Evolutionary conservation across 2,797 vertebrate species (phyloP).

Genomic region (Parambassis ranga): DNA sequence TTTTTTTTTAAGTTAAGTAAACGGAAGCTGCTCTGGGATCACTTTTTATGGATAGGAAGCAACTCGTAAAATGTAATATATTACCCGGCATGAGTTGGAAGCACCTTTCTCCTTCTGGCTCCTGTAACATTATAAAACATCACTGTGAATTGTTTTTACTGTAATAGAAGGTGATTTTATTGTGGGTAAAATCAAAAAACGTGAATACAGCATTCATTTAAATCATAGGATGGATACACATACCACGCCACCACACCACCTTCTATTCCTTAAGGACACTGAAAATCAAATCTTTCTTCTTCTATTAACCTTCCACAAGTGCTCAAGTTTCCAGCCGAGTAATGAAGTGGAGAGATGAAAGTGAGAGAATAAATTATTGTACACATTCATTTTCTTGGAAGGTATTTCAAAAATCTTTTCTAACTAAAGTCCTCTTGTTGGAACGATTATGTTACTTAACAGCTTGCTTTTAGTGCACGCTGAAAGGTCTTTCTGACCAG

Average conservation of each 20-base stretch:
- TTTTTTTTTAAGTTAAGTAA: conserved; percentile 49
- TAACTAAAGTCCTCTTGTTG: background rate
- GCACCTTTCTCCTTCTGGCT: background rate
- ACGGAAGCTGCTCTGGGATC: conserved; percentile 31
- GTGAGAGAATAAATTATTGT: conserved; percentile 10
- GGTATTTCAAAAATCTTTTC: background rate
- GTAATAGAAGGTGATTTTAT: background rate
- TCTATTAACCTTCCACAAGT: background rate
- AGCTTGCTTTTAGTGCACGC: background rate
- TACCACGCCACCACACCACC: background rate
- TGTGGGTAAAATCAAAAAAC: too few relatives aligned
- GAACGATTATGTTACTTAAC: conserved; percentile 4
- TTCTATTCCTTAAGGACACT: background rate
- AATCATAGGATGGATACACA: too few relatives aligned
- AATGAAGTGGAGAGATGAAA: conserved; percentile 26
- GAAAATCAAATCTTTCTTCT: background rate
- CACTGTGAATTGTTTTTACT: background rate
- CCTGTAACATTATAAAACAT: background rate
- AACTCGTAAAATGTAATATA: conserved; percentile 12
- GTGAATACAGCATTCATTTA: too few relatives aligned
- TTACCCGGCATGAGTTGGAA: background rate
- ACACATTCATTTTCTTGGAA: conserved; percentile 16
- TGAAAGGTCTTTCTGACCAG: conserved; percentile 7
- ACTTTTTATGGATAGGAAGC: conserved; percentile 9
- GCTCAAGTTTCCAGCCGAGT: conserved; percentile 3